Conservation (phyloP, 92 coral and sea anemone genomes). For the Parazoanthus swiftii region DNA sequence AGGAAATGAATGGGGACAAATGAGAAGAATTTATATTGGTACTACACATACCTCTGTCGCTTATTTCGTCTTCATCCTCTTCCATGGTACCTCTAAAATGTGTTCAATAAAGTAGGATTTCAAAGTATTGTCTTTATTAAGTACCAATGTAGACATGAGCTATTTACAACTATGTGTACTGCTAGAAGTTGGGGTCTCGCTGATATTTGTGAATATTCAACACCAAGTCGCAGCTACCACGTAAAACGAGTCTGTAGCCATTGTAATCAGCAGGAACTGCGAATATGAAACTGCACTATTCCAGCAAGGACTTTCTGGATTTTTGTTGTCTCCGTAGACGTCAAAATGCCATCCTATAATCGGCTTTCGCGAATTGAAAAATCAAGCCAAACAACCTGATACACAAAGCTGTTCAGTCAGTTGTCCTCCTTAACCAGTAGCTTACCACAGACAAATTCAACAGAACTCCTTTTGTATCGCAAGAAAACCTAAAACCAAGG, state of each 20-base stretch:
- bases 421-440: too few species aligned
- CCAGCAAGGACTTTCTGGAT: background rate
- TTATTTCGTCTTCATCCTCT: conserved; percentile 44
- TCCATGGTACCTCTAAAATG: conserved; percentile 39
- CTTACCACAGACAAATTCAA: too few species aligned
- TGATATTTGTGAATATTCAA: too few species aligned
- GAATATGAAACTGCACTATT: too few species aligned
- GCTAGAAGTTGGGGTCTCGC: background rate
- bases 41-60: conserved; percentile 45
- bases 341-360: background rate
- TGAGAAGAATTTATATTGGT: background rate
- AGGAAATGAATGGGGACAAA: background rate
- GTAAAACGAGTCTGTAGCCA: too few species aligned
- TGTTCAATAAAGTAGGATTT: background rate
- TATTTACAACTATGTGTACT: background rate
- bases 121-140: too few species aligned
- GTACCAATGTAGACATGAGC: too few species aligned
- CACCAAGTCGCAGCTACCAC: too few species aligned
- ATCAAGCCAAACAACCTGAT: background rate
- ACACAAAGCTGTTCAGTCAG: too few species aligned
- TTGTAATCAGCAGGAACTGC: too few species aligned
- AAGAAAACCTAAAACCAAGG: too few species aligned
- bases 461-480: too few species aligned
- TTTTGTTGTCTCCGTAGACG: background rate
- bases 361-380: background rate